These are phyloP conservation scores for Bubalus kerabau DNA, from an alignment of 2,113 vertebrate genomes.

Conservation along the genomic window DNA sequence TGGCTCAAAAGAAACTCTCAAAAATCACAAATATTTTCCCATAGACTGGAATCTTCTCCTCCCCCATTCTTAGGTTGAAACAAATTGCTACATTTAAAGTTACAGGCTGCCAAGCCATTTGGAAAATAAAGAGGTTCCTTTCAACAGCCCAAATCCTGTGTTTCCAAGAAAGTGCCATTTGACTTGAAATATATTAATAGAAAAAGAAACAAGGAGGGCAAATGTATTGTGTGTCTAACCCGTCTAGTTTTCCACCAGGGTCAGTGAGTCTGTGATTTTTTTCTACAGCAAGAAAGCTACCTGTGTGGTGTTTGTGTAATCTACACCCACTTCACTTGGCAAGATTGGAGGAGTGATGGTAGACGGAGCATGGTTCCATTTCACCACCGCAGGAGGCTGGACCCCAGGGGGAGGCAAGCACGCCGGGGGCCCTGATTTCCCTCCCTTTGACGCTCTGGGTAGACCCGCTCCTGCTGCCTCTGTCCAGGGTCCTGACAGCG, in stretches of 20 bases:
- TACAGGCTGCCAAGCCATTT: too few relatives aligned
- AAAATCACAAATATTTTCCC: neutral
- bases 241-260: rapidly evolving
- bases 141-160: neutral
- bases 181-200: neutral
- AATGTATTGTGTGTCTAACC: neutral
- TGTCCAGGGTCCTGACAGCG: neutral
- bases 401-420: too few relatives aligned
- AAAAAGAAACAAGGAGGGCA: neutral
- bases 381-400: neutral
- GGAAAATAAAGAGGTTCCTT: neutral
- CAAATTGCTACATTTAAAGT: neutral
- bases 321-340: neutral
- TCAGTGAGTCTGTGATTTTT: neutral
- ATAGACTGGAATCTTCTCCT: too few relatives aligned
- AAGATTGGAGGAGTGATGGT: neutral
- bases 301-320: rapidly evolving
- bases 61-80: neutral
- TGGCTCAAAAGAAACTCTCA: neutral
- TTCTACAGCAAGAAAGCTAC: neutral
- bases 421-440: neutral
- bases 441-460: rapidly evolving
- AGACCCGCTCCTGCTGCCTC: neutral
- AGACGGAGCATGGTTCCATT: rapidly evolving
- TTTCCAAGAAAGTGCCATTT: neutral